These are phyloP conservation scores for Hypolimnas misippus DNA, from an alignment of 2,888 invertebrate species.

Conservation along the genomic window DNA sequence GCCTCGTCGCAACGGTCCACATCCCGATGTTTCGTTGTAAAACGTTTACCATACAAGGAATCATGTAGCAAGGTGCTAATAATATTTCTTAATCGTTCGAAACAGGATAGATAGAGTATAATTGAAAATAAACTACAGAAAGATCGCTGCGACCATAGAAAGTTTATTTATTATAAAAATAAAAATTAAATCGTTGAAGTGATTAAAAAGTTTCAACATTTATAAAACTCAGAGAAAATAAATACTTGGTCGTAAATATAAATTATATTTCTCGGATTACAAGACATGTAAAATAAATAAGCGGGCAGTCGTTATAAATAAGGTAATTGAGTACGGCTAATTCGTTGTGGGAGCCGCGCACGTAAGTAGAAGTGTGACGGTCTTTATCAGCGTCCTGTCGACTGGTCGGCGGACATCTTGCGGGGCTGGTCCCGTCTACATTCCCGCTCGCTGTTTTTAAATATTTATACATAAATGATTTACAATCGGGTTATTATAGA, in stretches of 20 bases:
- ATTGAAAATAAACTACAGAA: neutral
- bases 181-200: neutral
- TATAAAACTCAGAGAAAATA: neutral
- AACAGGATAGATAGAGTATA: conserved; percentile 5
- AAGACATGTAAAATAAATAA: conserved; percentile 16
- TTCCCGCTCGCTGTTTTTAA: conserved; percentile 36
- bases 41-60: conserved; percentile 35
- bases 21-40: conserved; percentile 31
- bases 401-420: conserved; percentile 62
- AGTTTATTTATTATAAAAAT: too few relatives aligned
- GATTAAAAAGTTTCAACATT: neutral
- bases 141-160: neutral
- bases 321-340: conserved; percentile 40
- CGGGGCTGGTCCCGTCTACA: conserved; percentile 40
- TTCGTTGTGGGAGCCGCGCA: conserved; percentile 37
- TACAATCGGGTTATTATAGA: conserved; percentile 33
- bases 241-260: neutral
- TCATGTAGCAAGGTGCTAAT: conserved; percentile 36
- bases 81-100: conserved; percentile 22
- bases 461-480: conserved; percentile 38
- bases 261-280: conserved; percentile 17
- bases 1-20: conserved; percentile 32
- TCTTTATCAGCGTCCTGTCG: conserved; percentile 48
- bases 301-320: conserved; percentile 32
- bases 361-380: conserved; percentile 42